Conservation (phyloP, 2,888 invertebrate genomes). For the Itoplectis maculator region DNA sequence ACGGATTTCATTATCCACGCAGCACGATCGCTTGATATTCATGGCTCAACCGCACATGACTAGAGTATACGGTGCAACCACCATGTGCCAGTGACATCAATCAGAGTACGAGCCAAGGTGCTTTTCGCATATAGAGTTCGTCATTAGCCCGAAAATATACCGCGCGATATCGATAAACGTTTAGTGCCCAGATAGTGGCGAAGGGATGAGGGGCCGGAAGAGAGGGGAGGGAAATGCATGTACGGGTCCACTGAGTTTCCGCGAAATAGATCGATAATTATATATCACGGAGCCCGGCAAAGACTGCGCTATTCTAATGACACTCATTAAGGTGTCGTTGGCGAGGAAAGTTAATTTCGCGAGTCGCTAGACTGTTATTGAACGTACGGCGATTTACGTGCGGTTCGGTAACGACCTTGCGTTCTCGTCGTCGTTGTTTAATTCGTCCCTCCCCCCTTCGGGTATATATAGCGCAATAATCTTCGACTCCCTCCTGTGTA, state of each 20-base stretch:
- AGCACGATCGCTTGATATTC: constrained; percentile 49
- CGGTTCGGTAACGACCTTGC: too few species aligned
- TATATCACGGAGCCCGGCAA: neutral
- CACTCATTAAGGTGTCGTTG: constrained; percentile 1
- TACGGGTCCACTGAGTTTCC: neutral
- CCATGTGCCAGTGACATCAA: constrained; percentile 49
- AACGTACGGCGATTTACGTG: constrained; percentile 6
- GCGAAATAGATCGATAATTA: constrained; percentile 19
- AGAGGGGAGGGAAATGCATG: too few species aligned
- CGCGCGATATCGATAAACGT: constrained; percentile 74
- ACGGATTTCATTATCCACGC: constrained; percentile 72
- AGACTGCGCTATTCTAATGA: constrained; percentile 18
- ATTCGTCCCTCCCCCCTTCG: neutral
- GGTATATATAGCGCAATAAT: constrained; percentile 33
- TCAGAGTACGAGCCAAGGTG: constrained; percentile 52
- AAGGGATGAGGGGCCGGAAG: constrained; percentile 32
- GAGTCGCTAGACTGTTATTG: neutral
- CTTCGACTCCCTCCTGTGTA: constrained; percentile 38
- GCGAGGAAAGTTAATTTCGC: constrained; percentile 8
- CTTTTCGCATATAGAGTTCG: constrained; percentile 55
- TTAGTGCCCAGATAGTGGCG: constrained; percentile 60
- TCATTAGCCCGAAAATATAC: constrained; percentile 64
- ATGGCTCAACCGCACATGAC: neutral
- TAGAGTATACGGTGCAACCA: too few species aligned
- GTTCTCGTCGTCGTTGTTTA: neutral